phyloP scores from a whole-genome alignment of 1,140 invertebrate genomes.

The Drosophila malerkotliana region DNA sequence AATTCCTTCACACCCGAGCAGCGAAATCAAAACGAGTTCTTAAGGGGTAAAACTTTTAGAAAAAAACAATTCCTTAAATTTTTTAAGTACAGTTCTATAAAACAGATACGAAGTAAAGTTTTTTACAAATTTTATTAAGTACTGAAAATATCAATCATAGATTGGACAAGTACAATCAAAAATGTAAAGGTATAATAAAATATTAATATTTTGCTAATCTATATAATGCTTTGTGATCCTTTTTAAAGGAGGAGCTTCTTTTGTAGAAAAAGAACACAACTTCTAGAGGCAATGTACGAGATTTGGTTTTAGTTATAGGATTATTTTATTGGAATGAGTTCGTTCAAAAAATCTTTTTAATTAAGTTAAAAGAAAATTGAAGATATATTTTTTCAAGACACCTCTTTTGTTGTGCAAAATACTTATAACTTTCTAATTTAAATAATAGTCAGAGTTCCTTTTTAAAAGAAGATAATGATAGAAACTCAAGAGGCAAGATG shows the following conservation, averaged over 20 bases:
- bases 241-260: background rate
- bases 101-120: background rate
- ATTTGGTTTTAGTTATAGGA: background rate
- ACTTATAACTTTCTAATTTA: background rate
- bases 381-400: background rate
- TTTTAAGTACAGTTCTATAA: constrained; percentile 12
- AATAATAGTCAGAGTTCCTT: background rate
- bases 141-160: background rate
- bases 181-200: background rate
- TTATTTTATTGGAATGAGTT: background rate
- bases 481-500: background rate
- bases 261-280: background rate
- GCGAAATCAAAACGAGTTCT: constrained; percentile 62
- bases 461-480: background rate
- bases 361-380: background rate
- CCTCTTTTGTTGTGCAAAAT: background rate
- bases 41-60: constrained; percentile 4
- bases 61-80: background rate
- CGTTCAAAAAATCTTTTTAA: background rate
- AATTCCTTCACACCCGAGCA: constrained; percentile 23
- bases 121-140: background rate
- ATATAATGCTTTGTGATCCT: background rate
- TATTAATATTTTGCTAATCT: constrained; percentile 1
- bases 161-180: constrained; percentile 1
- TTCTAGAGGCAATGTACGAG: background rate